Evolutionary conservation across 1,140 invertebrate species (phyloP), one percentile per base, ranked within the genome.

Genomic region (Ptiloglossa arizonensis): DNA sequence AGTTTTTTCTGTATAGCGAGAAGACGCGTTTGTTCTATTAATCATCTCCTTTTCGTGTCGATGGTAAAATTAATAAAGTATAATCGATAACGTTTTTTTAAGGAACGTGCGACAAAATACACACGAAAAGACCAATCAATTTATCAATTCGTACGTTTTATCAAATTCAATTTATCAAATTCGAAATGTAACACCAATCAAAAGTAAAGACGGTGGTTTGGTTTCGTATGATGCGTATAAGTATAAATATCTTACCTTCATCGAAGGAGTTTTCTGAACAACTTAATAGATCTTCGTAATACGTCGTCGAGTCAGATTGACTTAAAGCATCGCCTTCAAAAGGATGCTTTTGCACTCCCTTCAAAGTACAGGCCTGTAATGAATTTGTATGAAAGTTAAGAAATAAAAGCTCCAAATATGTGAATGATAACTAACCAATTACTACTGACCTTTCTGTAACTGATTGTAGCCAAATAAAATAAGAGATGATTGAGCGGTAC

Each of bases 221-320:
- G 29, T 29, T 44, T 29, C 5, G 48, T 22, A 6, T 56, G 2
- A 13, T 5, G 15, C 17, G 44, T 44, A 17, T 5, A 27, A n/a
- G 59, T 13, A 70, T 72, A 75, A 24, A 35, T 44, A 60, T 76
- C 48, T 92, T 93, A 95, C 96, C 97, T 90, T 97, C 97, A 89
- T 97, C 96, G 41, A 95, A 96, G 78, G 97, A 97, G 71, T 96
- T 97, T 86, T 97, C 97, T 80, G 97, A 97, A 89, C 96, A 97
- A 87, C 97, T 97, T 38, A 96, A 94, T 88, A 98, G 96, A 91
- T 98, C 97, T 91, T 98, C 97, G 90, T 97, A 98, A 90, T 97
- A 98, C 24, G 97, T 98, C 50, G 97, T 98, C 5, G 97, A 98
- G 90, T 98, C 97, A 0, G 97, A 98, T 59, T 96, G 95, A 87